Evolutionary conservation across 2,888 invertebrate genomes (phyloP), one percentile per base, ranked within the genome.

Genomic region (Periphyllus acericola): DNA sequence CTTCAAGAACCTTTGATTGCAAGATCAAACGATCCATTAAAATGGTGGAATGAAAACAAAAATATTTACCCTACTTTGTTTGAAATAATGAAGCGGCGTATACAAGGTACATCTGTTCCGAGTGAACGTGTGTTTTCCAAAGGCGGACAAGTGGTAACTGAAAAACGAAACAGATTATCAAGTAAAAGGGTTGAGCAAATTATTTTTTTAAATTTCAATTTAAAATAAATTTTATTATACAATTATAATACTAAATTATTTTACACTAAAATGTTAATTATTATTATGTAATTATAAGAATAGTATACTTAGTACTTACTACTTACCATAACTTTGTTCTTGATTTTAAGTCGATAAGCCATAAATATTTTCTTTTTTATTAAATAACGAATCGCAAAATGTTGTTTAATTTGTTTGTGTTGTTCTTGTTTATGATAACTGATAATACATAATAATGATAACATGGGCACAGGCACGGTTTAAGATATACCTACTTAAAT

Each of bases 41-140:
- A 34, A 78, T 90, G 90, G 90, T 90, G 90, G 90, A 86, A 89
- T 76, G 87, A 88, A 76, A 90, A 89, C 60, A 83, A 89, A 83
- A 84, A 71, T 66, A 80, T 84, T 34, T 90, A 89, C 79, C 89
- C 89, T 40, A 83, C 82, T 81, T 89, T 90, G n/a, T 89, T 66
- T 79, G 86, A 89, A 76, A 52, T 90, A 29, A 89, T 89, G 74
- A 89, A 89, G 83, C 86, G 89, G 74, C 76, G 89, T 80, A 84
- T 89, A 66, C 74, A 90, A 83, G 90, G 90, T 14, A 90, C 90
- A 40, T 91, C 90, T 25, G 90, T 90, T 25, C 90, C 82, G 11
- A 66, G 36, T 60, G 80, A 80, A 25, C 34, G 80, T n/a, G 46
- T 80, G 2, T 68, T 68, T 25, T 68, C 68, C 29, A 82, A 82